Evolutionary conservation across 2,888 invertebrate genomes (phyloP).

Genomic region (Caenorhabditis sp.): DNA sequence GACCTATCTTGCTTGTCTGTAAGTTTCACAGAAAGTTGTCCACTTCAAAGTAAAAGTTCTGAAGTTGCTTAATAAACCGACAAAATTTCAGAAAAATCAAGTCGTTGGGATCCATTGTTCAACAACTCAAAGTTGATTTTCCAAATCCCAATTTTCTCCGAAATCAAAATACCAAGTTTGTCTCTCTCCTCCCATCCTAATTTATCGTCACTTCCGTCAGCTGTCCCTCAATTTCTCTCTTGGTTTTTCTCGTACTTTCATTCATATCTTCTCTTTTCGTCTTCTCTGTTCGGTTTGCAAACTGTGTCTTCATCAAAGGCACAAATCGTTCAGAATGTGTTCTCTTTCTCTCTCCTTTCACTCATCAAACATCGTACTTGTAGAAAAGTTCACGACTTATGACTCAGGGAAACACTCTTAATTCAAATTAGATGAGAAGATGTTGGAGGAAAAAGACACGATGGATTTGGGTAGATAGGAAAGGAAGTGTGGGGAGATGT

Average conservation of each 20-base stretch:
- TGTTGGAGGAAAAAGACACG: not conserved
- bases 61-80: too few species aligned
- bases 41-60: too few species aligned
- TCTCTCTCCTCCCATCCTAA: not conserved
- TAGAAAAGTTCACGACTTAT: slow-evolving; percentile 42
- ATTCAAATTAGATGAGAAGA: slow-evolving; percentile 39
- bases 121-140: too few species aligned
- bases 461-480: slow-evolving; percentile 10
- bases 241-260: slow-evolving; percentile 5
- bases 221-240: slow-evolving; percentile 3
- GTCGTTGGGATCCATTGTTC: too few species aligned
- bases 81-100: too few species aligned
- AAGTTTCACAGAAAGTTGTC: too few species aligned
- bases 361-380: slow-evolving; percentile 53
- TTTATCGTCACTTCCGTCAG: slow-evolving; percentile 43
- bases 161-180: slow-evolving; percentile 11
- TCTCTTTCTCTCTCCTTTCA: slow-evolving; percentile 10
- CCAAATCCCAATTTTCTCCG: not conserved
- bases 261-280: slow-evolving; percentile 12
- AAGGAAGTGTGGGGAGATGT: not conserved
- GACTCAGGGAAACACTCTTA: slow-evolving; percentile 40
- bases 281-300: slow-evolving; percentile 40
- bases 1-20: too few species aligned
- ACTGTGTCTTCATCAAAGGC: slow-evolving; percentile 4
- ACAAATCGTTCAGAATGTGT: slow-evolving; percentile 31